Percentiles rank a stretch among this genome's conserved stretches.
phyloP scores from a whole-genome alignment of 2,113 vertebrate genomes.

The Phrynosoma blainvillii region DNA sequence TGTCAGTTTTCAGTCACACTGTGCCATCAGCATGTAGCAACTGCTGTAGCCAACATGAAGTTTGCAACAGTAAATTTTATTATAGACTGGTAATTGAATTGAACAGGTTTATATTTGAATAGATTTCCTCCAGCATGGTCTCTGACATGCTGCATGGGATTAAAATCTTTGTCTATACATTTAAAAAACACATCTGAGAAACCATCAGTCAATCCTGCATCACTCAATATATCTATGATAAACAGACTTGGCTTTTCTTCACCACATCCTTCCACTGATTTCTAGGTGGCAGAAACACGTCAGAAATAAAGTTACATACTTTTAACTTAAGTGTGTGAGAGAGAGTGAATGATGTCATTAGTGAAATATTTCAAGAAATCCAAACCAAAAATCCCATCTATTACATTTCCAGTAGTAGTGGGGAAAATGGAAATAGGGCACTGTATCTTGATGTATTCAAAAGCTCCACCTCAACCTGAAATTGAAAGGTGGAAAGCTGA shows the following conservation, averaged over 20 bases:
- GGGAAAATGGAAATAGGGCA: neutral
- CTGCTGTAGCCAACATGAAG: conserved; percentile 78
- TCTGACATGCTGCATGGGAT: conserved; percentile 74
- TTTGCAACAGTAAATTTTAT: conserved; percentile 81
- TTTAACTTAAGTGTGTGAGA: conserved; percentile 23
- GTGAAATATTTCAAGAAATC: neutral
- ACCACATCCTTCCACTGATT: neutral
- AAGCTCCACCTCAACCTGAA: neutral
- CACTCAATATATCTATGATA: conserved; percentile 30
- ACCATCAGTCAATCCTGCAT: conserved; percentile 28
- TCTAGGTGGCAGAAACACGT: conserved; percentile 37
- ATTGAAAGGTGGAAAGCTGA: neutral
- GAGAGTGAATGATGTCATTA: neutral
- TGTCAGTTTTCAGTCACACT: conserved; percentile 80
- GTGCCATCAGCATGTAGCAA: conserved; percentile 75
- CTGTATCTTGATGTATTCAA: neutral
- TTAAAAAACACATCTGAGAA: conserved; percentile 71
- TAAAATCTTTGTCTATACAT: conserved; percentile 67
- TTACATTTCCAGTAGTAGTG: neutral
- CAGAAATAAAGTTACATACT: conserved; percentile 30
- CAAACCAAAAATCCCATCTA: conserved; percentile 13
- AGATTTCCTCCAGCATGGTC: conserved; percentile 80
- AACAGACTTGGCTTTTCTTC: neutral
- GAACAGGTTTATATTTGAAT: conserved; percentile 86
- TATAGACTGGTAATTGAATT: conserved; percentile 84